Evolutionary conservation across 2,797 vertebrate species (phyloP), one percentile per base, ranked within the genome.

Genomic region (Thaleichthys pacificus): DNA sequence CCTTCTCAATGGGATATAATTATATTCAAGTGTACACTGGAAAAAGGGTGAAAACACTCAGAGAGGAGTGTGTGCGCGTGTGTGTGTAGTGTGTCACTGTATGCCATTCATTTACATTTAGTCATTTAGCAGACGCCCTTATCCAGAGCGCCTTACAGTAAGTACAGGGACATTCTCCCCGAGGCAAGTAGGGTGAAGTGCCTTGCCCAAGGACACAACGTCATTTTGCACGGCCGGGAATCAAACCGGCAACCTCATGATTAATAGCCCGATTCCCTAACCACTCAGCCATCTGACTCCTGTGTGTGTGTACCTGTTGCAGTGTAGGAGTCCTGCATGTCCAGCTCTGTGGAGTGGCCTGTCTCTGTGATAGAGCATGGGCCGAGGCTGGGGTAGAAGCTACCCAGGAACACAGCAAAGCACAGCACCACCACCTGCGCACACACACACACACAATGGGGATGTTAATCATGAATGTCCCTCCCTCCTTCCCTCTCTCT

Each of bases 361-460:
- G 92, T 93, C 86, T 95, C 96, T 49, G 94, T 92, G 80, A 95
- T 74, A 70, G 94, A 93, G 75, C 92, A 95, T 0, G 94, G 93
- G 15, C 88, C 93, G 22, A 94, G 92, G 80, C 91, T 91, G 77
- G 97, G 95, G 63, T 95, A 96, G 84, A 98, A 95, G 87, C 95
- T 96, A 61, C 97, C 96, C 74, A 98, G 91, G 57, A 96, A 95
- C 69, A 98, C 88, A 0, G 96, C 93, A 63, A 99, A 99, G 83
- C 96, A 99, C 76, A 99, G 86, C 76, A 96, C 94, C 5, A 97
- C 93, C 79, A 97, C 95, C 97, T 99, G 30, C 32, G 81, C 60
- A 74, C 28, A 75, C 58, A 74, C 28, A 75, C 58, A 26, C 61
- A 51, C 56, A 24, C 32, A 17, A 62, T 49, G 26, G 4, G 32